phyloP scores from a whole-genome alignment of 1,140 invertebrate genomes.

The Macrobrachium nipponense region DNA sequence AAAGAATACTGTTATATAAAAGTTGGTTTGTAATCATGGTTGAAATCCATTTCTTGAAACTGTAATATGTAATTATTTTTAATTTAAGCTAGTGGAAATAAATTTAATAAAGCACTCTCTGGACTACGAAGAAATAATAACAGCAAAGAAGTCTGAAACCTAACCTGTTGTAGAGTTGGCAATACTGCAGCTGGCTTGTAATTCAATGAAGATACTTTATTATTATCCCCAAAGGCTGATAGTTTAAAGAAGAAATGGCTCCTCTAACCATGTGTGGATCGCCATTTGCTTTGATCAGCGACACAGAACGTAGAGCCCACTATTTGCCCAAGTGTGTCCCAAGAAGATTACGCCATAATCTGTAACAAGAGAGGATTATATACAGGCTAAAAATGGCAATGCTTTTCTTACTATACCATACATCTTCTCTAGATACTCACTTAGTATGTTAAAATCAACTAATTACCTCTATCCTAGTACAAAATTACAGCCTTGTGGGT shows the following conservation, averaged over 20 bases:
- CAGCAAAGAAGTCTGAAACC: slow-evolving; percentile 17
- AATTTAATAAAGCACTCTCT: too few species aligned
- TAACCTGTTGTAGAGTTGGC: slow-evolving; percentile 81
- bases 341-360: slow-evolving; percentile 89
- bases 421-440: too few species aligned
- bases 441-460: too few species aligned
- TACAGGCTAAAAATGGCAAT: background rate
- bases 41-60: too few species aligned
- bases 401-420: background rate
- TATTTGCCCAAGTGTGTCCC: slow-evolving; percentile 92
- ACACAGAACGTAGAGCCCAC: slow-evolving; percentile 86
- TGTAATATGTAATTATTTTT: too few species aligned
- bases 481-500: too few species aligned
- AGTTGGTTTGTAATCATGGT: too few species aligned
- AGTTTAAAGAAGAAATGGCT: slow-evolving; percentile 72
- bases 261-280: slow-evolving; percentile 70
- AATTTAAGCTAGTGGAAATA: too few species aligned
- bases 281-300: slow-evolving; percentile 77
- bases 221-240: slow-evolving; percentile 71
- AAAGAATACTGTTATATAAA: too few species aligned
- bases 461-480: too few species aligned
- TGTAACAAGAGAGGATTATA: slow-evolving; percentile 9
- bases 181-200: slow-evolving; percentile 85
- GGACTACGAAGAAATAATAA: too few species aligned
- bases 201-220: slow-evolving; percentile 77